These are phyloP conservation scores for Neolamprologus cancellatus DNA, from an alignment of 2,113 vertebrate species.

Conservation along the genomic window DNA sequence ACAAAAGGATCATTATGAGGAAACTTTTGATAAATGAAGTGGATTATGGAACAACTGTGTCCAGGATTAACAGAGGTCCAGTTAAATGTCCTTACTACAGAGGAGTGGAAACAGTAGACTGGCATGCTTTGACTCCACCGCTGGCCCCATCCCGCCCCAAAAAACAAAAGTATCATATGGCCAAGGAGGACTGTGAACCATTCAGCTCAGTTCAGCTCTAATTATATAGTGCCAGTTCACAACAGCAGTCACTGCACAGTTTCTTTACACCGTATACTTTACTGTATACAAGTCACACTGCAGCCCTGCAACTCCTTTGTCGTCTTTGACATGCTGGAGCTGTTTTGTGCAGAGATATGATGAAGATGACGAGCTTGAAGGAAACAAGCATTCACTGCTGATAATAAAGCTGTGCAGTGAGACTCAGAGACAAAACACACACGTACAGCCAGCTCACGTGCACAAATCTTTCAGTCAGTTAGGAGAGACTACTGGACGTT, in stretches of 20 bases:
- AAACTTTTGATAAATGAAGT: not conserved
- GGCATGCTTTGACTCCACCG: not conserved
- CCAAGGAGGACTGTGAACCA: not conserved
- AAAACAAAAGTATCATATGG: not conserved
- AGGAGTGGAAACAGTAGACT: not conserved
- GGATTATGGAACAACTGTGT: not conserved
- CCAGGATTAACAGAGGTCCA: not conserved
- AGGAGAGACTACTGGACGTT: not conserved
- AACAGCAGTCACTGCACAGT: not conserved
- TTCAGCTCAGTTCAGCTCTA: not conserved
- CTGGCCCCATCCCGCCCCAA: not conserved
- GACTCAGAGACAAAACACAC: not conserved
- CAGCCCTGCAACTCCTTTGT: not conserved
- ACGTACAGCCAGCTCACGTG: not conserved
- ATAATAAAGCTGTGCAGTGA: not conserved
- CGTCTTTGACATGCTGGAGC: not conserved
- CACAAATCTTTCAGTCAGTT: constrained; percentile 8
- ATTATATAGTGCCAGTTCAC: not conserved
- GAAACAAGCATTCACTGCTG: not conserved
- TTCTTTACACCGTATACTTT: not conserved
- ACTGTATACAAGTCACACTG: not conserved
- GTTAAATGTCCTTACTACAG: not conserved
- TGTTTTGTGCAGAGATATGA: not conserved
- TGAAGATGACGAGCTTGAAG: not conserved
- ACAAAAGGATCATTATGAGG: not conserved